Conservation (phyloP, 2,888 invertebrate genomes). For the Frankliniella fusca region DNA sequence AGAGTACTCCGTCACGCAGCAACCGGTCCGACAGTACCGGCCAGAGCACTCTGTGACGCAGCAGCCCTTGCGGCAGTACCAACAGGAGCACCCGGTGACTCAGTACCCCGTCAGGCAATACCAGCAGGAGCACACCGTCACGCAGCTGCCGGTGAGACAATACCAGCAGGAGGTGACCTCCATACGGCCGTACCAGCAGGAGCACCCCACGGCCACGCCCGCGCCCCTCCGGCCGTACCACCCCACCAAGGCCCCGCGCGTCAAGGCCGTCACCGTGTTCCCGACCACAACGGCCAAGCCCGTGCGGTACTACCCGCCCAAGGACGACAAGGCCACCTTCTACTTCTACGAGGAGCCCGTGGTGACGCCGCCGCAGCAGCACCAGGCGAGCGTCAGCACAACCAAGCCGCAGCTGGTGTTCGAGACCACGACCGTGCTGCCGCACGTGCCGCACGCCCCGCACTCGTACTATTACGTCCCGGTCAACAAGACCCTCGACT, state of each 20-base stretch:
- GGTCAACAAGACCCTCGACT: conserved; percentile 37
- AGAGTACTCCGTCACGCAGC: background rate
- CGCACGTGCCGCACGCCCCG: conserved; percentile 37
- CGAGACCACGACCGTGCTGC: conserved; percentile 42
- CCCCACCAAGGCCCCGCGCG: conserved; percentile 29
- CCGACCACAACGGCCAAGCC: conserved; percentile 29
- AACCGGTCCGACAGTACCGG: background rate
- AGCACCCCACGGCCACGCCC: conserved; percentile 27
- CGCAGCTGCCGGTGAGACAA: background rate
- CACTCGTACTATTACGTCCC: conserved; percentile 35
- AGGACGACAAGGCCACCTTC: conserved; percentile 52
- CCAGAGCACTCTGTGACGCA: background rate
- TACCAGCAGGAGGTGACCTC: background rate
- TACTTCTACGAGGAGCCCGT: conserved; percentile 62
- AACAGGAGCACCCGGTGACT: background rate
- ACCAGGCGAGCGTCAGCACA: conserved; percentile 37
- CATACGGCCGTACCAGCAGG: background rate
- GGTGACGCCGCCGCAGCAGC: conserved; percentile 34
- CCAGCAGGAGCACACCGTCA: background rate
- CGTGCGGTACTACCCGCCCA: conserved; percentile 1
- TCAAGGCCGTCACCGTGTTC: conserved; percentile 40
- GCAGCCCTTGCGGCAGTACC: background rate
- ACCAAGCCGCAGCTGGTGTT: conserved; percentile 34
- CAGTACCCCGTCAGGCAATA: background rate
- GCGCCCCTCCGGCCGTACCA: background rate